phyloP scores from a whole-genome alignment of 2,113 vertebrate genomes.

The Numida meleagris region DNA sequence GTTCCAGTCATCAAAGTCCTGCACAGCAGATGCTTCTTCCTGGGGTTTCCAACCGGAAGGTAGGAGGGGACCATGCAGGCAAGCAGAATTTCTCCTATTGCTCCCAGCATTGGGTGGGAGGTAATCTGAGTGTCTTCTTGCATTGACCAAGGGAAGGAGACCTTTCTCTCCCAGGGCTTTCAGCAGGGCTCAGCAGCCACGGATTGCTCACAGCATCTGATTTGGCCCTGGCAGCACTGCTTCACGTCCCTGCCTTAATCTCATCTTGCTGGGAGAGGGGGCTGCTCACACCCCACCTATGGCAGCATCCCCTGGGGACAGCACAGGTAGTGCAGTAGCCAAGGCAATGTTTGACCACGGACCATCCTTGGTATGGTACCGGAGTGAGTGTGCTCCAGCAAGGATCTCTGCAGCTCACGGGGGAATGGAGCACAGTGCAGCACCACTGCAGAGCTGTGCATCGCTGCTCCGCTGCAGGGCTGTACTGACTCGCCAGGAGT shows the following conservation, averaged over 20 bases:
- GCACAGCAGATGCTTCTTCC: neutral
- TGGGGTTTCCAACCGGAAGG: neutral
- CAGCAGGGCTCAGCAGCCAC: neutral
- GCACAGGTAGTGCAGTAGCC: neutral
- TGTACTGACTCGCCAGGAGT: neutral
- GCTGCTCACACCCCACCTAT: neutral
- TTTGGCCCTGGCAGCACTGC: neutral
- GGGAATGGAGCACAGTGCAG: neutral
- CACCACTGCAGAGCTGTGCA: neutral
- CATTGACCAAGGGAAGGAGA: neutral
- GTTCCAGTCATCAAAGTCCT: neutral
- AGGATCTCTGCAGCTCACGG: neutral
- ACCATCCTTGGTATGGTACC: neutral
- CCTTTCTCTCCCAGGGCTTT: neutral
- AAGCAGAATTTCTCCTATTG: neutral
- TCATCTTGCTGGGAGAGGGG: neutral
- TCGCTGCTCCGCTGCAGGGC: neutral
- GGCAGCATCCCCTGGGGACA: neutral
- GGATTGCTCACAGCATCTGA: neutral
- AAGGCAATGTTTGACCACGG: neutral
- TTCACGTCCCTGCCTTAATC: accelerated
- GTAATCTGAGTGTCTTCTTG: neutral
- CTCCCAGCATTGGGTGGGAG: neutral
- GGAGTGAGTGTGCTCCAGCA: neutral
- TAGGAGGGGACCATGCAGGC: neutral